Conservation (phyloP, 2,113 vertebrate genomes). For the Protobothrops mucrosquamatus region DNA sequence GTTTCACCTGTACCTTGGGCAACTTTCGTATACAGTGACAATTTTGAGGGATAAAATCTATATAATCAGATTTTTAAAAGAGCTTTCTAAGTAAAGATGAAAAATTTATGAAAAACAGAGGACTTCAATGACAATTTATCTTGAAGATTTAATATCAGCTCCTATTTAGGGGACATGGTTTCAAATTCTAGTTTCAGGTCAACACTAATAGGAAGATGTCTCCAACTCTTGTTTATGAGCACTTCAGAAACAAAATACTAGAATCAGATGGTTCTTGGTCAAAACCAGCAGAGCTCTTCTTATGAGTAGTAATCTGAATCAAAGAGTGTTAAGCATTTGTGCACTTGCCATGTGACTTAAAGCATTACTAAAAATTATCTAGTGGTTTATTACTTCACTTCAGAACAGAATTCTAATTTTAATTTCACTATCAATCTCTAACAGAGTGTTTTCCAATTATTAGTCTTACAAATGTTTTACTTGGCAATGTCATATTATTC, state of each 20-base stretch:
- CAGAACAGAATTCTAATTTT: background rate
- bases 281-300: background rate
- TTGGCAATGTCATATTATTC: background rate
- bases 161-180: background rate
- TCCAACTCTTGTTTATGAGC: background rate
- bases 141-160: background rate
- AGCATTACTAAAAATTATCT: background rate
- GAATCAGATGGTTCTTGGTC: background rate
- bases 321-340: background rate
- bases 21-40: background rate
- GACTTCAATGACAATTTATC: background rate
- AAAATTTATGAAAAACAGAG: background rate
- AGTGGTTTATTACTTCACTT: background rate
- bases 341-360: background rate
- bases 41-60: background rate
- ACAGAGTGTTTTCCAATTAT: background rate
- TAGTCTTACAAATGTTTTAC: background rate
- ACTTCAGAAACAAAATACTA: background rate
- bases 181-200: background rate
- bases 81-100: background rate
- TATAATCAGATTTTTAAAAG: background rate
- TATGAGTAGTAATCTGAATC: background rate
- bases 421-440: background rate
- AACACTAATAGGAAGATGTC: background rate
- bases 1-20: background rate